Evolutionary conservation across 2,888 invertebrate species (phyloP).

Genomic region (Eristalinus sepulchralis): DNA sequence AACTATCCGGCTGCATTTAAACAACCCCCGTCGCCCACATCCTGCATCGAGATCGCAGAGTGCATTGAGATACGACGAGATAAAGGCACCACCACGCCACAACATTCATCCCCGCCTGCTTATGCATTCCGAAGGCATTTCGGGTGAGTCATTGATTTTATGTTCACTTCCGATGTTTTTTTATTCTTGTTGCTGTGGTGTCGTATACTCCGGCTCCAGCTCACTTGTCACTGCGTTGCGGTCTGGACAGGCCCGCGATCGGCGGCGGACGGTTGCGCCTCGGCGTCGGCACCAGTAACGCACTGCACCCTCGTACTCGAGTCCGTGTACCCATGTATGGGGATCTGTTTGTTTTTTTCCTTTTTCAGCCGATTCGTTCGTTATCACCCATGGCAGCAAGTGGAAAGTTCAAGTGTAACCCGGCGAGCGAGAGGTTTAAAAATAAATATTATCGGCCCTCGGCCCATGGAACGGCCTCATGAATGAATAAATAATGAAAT

Average conservation of each 20-base stretch:
- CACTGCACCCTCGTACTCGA: conserved; percentile 5
- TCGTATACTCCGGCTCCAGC: conserved; percentile 3
- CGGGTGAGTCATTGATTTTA: conserved; percentile 60
- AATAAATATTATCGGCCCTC: conserved; percentile 45
- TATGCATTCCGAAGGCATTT: conserved; percentile 56
- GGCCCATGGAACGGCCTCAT: conserved; percentile 15
- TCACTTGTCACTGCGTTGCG: conserved; percentile 26
- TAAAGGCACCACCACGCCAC: not conserved
- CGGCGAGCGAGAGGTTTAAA: conserved; percentile 26
- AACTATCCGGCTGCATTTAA: not conserved
- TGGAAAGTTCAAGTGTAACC: conserved; percentile 49
- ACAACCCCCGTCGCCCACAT: not conserved
- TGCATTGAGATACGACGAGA: conserved; percentile 1
- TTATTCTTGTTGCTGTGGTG: not conserved
- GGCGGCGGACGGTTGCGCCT: not conserved
- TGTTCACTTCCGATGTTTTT: conserved; percentile 56
- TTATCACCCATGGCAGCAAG: conserved; percentile 31
- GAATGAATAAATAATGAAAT: conserved; percentile 51
- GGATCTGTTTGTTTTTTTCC: conserved; percentile 7
- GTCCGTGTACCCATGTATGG: not conserved
- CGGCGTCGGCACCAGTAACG: not conserved
- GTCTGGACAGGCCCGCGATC: conserved; percentile 1
- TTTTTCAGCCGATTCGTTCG: not conserved
- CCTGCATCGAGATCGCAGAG: not conserved
- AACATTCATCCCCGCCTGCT: conserved; percentile 33